Conservation (phyloP, 2,113 vertebrate species). For the Cottus gobio region DNA sequence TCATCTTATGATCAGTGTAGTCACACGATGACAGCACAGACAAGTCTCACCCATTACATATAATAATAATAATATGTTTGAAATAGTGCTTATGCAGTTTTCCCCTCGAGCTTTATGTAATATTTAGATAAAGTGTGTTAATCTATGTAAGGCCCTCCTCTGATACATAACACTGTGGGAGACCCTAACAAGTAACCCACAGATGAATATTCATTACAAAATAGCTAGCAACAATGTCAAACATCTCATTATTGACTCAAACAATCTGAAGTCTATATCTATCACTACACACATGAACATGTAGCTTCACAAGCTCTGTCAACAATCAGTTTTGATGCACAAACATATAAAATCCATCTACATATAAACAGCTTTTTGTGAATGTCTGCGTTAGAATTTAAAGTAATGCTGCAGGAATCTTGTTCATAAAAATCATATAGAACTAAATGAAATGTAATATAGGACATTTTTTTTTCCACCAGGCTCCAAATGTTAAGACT, state of each 20-base stretch:
- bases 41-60: not conserved
- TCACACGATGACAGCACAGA: not conserved
- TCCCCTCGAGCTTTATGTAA: not conserved
- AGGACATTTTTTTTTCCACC: conserved; percentile 52
- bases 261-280: not conserved
- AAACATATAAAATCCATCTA: not conserved
- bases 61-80: not conserved
- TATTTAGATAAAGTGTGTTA: not conserved
- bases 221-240: not conserved
- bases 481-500: conserved; percentile 63
- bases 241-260: not conserved
- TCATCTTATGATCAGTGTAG: not conserved
- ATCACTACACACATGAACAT: not conserved
- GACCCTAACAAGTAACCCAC: not conserved
- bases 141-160: not conserved
- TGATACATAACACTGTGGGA: not conserved
- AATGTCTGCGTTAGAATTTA: conserved; percentile 40
- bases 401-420: conserved; percentile 52
- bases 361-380: conserved; percentile 10
- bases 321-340: conserved; percentile 22
- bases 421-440: conserved; percentile 66
- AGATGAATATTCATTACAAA: not conserved
- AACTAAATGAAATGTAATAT: no score
- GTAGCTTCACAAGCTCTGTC: not conserved
- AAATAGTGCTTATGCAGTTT: not conserved